phyloP scores from a whole-genome alignment of 2,797 vertebrate genomes.

The Carapus acus region DNA sequence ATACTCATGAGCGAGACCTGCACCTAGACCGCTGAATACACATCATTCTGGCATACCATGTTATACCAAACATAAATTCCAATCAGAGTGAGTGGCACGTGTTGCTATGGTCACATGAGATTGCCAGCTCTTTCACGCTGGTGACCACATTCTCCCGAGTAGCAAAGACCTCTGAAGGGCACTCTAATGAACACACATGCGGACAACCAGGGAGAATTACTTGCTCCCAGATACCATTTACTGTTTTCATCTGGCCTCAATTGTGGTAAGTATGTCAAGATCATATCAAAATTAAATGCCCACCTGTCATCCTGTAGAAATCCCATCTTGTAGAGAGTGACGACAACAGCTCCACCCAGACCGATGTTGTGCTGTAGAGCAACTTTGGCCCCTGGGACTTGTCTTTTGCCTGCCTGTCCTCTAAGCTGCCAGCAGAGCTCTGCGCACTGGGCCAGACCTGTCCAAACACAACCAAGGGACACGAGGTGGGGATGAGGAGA shows the following conservation, averaged over 20 bases:
- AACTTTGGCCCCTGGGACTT: slow-evolving; percentile 86
- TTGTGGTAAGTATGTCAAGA: no score
- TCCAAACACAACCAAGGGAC: slow-evolving; percentile 45
- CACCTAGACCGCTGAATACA: no score
- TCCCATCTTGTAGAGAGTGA: slow-evolving; percentile 86
- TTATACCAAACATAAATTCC: background rate
- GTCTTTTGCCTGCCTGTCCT: slow-evolving; percentile 82
- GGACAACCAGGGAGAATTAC: no score
- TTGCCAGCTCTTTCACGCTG: no score
- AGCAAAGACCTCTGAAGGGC: no score
- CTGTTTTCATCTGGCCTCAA: no score
- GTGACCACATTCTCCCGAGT: no score
- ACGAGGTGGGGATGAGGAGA: background rate
- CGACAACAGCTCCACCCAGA: slow-evolving; percentile 86
- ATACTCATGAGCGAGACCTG: no score
- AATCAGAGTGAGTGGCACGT: background rate
- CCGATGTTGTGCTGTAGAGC: slow-evolving; percentile 94
- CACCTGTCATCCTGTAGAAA: slow-evolving; percentile 74
- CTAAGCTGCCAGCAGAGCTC: slow-evolving; percentile 98
- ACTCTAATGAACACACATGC: no score
- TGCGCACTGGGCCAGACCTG: slow-evolving; percentile 95
- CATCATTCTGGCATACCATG: no score
- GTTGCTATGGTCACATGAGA: background rate
- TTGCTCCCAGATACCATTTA: no score
- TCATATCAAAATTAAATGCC: no score